Evolutionary conservation across 2,888 invertebrate genomes (phyloP), one percentile per base, ranked within the genome.

Genomic region (Latrodectus elegans): DNA sequence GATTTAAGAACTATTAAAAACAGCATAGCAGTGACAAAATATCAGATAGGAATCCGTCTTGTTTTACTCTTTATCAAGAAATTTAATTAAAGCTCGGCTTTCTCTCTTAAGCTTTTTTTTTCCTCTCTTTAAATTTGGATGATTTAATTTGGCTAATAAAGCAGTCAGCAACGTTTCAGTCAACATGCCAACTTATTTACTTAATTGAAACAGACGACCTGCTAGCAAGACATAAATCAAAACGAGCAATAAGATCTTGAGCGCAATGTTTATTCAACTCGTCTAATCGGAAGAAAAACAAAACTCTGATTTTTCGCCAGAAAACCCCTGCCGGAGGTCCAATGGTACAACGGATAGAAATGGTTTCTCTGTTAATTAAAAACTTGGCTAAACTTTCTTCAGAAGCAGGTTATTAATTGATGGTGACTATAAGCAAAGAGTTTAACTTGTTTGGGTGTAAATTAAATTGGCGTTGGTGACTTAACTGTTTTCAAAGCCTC

Each of bases 121-220:
- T 22, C 8, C 15, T 15, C 49, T 73, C n/a, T 81, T 83, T 76
- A 83, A 76, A 83, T 67, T 76, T 15, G 77, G 26, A 65, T 84
- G 77, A 84, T 84, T 84, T 84, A 84, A 84, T 84, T 84, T 81
- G 81, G 68, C 60, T 74, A 81, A 81, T 81, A 81, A 81, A 67
- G 53, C 53, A 74, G 65, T 14, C 38, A 84, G 77, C 60, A 65
- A 64, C 86, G 81, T 86, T 86, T 81, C 86, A 81, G 71, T 70
- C 71, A 86, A 86, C 86, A 81, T 80, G 80, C 75, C 86, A 81
- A 86, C 75, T 72, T 86, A 86, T 81, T 86, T 86, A 81, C 71
- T 71, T 86, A 86, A 86, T 86, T 86, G 80, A 86, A 86, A 86
- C 76, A 86, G 81, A 76, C 86, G 86, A 81, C 38, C 55, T 86